Percentiles rank a stretch among this genome's conserved stretches.
Evolutionary conservation across 2,888 invertebrate species (phyloP).

Genomic region (Ceramica pisi): DNA sequence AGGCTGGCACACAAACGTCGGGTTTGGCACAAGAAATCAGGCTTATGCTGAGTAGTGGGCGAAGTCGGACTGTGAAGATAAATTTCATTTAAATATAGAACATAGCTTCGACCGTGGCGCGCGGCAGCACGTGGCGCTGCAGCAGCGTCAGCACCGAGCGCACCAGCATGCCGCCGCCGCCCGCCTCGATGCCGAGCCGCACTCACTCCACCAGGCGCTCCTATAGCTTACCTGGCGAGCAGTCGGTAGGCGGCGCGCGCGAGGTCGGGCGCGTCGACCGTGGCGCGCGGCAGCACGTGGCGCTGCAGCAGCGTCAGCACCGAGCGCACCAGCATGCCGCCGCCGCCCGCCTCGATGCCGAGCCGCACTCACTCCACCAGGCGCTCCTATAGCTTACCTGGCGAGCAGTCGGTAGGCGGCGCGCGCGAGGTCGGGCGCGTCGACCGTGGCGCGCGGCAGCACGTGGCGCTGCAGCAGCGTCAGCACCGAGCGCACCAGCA

Average conservation of each 20-base stretch:
- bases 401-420: slow-evolving; percentile 85
- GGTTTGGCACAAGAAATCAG: no score
- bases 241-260: slow-evolving; percentile 83
- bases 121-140: slow-evolving; percentile 83
- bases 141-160: slow-evolving; percentile 82
- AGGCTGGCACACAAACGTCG: no score
- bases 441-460: slow-evolving; percentile 74
- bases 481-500: slow-evolving; percentile 84
- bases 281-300: slow-evolving; percentile 81
- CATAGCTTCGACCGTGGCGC: slow-evolving; percentile 58
- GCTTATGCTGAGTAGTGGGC: no score
- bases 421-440: slow-evolving; percentile 81
- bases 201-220: no score
- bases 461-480: slow-evolving; percentile 83
- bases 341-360: slow-evolving; percentile 87
- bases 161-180: slow-evolving; percentile 86
- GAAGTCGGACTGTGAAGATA: no score
- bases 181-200: slow-evolving; percentile 88
- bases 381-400: slow-evolving; percentile 61
- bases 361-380: slow-evolving; percentile 76
- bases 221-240: slow-evolving; percentile 75
- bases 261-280: slow-evolving; percentile 76
- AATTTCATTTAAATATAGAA: no score
- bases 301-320: slow-evolving; percentile 83
- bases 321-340: slow-evolving; percentile 85